Conservation (phyloP, 2,113 vertebrate species). For the Romanogobio albipinnatus region DNA sequence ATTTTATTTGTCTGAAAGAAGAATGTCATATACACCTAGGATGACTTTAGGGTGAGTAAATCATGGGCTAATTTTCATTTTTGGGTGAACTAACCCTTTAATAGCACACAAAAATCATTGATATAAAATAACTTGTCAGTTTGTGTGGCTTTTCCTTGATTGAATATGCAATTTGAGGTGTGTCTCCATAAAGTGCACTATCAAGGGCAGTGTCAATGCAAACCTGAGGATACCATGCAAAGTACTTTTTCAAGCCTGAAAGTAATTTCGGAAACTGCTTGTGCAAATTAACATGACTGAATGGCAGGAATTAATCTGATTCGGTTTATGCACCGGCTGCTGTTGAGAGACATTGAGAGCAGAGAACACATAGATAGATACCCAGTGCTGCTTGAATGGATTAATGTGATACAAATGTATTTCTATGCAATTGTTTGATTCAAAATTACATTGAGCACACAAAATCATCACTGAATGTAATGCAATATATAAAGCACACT, state of each 20-base stretch:
- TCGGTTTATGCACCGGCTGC: background rate
- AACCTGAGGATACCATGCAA: background rate
- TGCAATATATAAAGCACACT: background rate
- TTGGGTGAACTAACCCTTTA: no score
- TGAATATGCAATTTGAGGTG: background rate
- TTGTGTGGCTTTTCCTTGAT: background rate
- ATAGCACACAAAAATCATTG: no score
- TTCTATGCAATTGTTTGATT: background rate
- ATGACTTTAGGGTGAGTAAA: no score
- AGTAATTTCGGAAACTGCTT: background rate
- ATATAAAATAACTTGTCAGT: background rate
- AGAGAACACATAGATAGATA: background rate
- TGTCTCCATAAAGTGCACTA: background rate
- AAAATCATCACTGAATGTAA: background rate
- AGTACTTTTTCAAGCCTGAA: background rate
- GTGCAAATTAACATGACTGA: background rate
- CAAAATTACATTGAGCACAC: background rate
- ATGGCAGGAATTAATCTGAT: constrained; percentile 26
- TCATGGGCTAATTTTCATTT: no score
- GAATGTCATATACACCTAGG: no score
- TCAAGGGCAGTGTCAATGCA: background rate
- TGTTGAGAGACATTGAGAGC: background rate
- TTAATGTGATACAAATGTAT: background rate
- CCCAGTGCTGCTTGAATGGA: background rate
- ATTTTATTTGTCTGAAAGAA: no score